These are phyloP conservation scores for Myotis yumanensis DNA, from an alignment of 2,113 vertebrate species.

Conservation along the genomic window DNA sequence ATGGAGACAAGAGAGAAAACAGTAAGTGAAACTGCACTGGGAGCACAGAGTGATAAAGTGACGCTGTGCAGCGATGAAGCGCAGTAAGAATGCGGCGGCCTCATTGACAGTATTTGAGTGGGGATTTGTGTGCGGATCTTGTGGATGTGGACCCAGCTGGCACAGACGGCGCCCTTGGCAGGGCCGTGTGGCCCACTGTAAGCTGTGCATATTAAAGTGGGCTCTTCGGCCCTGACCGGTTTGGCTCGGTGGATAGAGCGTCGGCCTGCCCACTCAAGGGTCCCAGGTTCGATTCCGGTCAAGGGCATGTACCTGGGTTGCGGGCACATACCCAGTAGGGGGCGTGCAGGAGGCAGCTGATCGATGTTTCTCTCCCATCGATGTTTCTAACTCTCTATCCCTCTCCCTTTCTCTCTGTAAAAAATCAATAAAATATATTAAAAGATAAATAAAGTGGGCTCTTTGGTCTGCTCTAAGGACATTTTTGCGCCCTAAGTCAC, in stretches of 20 bases:
- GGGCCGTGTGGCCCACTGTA: neutral
- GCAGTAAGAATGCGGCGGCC: too few relatives aligned
- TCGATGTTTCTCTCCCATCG: too few relatives aligned
- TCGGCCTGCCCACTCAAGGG: too few relatives aligned
- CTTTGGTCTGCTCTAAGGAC: neutral
- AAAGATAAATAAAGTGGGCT: neutral
- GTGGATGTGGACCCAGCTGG: neutral
- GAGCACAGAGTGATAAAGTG: constrained; percentile 18
- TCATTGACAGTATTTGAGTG: neutral
- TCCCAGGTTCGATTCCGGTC: too few relatives aligned
- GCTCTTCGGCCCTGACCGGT: too few relatives aligned
- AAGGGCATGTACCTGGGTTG: too few relatives aligned
- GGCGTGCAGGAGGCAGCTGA: too few relatives aligned
- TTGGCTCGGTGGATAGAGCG: too few relatives aligned
- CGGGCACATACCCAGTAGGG: too few relatives aligned
- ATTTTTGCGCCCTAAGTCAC: neutral
- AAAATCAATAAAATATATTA: too few relatives aligned
- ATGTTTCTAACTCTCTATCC: too few relatives aligned
- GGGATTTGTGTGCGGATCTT: neutral
- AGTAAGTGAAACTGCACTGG: neutral
- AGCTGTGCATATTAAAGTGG: neutral
- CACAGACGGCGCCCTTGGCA: neutral
- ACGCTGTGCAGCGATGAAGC: neutral
- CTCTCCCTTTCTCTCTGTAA: too few relatives aligned
- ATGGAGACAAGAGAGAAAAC: neutral